These are phyloP conservation scores for Tyrophagus putrescentiae DNA, from an alignment of 1,140 invertebrate genomes.

Conservation along the genomic window DNA sequence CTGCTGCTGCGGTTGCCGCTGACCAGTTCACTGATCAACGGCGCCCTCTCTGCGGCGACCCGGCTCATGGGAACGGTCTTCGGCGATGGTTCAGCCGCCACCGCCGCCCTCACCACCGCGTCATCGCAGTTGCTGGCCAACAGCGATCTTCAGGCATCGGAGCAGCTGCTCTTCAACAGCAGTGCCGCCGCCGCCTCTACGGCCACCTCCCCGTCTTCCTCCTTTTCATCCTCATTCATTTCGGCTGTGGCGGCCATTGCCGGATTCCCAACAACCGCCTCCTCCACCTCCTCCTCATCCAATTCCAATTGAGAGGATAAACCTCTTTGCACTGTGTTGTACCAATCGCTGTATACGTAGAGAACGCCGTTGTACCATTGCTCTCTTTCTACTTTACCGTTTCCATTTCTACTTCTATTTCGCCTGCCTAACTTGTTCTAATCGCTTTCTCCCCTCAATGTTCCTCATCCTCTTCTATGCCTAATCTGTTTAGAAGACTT, in stretches of 20 bases:
- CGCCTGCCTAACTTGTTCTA: no score
- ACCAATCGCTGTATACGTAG: no score
- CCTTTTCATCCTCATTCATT: slow-evolving; percentile 1
- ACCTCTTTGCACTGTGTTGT: no score
- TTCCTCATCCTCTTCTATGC: no score
- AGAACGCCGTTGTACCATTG: no score
- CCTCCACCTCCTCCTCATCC: no score
- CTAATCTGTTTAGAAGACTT: no score
- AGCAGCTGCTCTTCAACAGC: no score
- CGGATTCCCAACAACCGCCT: slow-evolving; percentile 3
- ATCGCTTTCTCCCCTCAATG: no score
- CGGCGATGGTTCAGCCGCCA: background rate
- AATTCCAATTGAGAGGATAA: background rate
- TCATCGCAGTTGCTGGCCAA: background rate
- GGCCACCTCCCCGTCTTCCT: background rate
- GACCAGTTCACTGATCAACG: background rate
- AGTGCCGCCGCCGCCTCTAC: background rate
- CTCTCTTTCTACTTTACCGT: no score
- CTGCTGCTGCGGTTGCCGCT: background rate
- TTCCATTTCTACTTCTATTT: no score
- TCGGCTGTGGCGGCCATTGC: background rate
- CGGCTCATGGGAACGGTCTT: no score
- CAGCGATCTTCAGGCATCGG: background rate
- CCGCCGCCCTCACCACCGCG: background rate
- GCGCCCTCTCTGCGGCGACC: background rate